Percentiles rank a stretch among this genome's conserved stretches.
phyloP scores from a whole-genome alignment of 2,113 vertebrate species.

The Montifringilla adamsi region DNA sequence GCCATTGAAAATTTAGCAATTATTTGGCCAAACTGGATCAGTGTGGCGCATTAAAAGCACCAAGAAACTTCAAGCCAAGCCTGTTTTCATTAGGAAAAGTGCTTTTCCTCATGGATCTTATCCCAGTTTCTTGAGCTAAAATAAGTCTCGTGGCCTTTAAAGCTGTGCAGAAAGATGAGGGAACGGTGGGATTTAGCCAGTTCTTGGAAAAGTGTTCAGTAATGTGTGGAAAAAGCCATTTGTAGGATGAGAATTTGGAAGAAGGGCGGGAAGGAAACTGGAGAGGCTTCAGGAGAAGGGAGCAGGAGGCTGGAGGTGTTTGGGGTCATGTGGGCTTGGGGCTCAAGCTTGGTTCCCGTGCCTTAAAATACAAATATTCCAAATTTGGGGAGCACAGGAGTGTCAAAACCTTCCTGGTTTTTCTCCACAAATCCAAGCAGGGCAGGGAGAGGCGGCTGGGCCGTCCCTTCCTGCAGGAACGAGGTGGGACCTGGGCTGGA shows the following conservation, averaged over 20 bases:
- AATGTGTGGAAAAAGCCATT: not conserved
- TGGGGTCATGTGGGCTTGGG: not conserved
- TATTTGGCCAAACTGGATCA: not conserved
- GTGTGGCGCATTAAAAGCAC: not conserved
- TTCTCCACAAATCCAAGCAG: rapidly evolving
- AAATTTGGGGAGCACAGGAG: rapidly evolving
- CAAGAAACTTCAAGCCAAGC: not conserved
- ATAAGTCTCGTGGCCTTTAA: not conserved
- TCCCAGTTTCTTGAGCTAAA: not conserved
- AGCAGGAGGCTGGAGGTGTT: not conserved
- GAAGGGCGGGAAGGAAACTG: not conserved
- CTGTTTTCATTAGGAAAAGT: not conserved
- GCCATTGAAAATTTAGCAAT: not conserved
- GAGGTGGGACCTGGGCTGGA: not conserved
- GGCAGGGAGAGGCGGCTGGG: not conserved
- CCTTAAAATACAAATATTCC: not conserved
- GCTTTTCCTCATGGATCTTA: not conserved
- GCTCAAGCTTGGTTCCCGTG: not conserved
- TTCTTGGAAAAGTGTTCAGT: not conserved
- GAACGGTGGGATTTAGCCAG: not conserved
- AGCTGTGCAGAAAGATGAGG: not conserved
- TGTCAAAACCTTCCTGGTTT: not conserved
- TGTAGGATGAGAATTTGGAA: not conserved
- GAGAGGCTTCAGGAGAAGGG: not conserved
- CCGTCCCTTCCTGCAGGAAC: not conserved